Conservation (phyloP, 2,888 invertebrate species). For the Netelia fuscicornis region DNA sequence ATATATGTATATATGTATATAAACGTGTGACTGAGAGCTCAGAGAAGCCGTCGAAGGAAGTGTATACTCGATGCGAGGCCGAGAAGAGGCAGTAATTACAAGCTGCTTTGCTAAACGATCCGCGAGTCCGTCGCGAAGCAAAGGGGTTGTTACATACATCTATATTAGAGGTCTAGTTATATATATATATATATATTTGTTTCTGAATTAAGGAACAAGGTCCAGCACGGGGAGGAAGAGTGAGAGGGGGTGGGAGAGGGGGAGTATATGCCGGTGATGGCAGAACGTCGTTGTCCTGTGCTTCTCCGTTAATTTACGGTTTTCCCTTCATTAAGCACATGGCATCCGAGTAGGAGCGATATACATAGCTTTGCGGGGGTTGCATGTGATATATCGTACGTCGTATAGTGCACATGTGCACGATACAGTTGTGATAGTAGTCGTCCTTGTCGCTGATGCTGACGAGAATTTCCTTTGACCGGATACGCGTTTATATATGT, state of each 20-base stretch:
- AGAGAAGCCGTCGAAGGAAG: constrained; percentile 49
- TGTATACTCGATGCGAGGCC: constrained; percentile 33
- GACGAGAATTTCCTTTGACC: constrained; percentile 41
- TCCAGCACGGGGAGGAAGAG: constrained; percentile 2
- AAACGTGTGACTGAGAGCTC: constrained; percentile 31
- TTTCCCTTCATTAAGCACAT: constrained; percentile 53
- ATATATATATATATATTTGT: constrained; percentile 16
- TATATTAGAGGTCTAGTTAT: not conserved
- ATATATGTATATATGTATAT: not conserved
- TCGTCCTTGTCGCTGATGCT: constrained; percentile 31
- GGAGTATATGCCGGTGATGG: constrained; percentile 5
- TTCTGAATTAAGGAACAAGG: constrained; percentile 46
- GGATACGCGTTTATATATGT: no score
- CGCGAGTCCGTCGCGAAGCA: constrained; percentile 43
- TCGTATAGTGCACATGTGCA: not conserved
- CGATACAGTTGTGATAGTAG: not conserved
- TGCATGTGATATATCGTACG: constrained; percentile 10
- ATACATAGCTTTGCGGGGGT: constrained; percentile 13
- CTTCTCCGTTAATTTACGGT: constrained; percentile 56
- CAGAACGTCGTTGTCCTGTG: constrained; percentile 38
- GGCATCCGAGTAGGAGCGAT: constrained; percentile 24
- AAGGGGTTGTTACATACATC: constrained; percentile 11
- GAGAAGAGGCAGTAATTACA: constrained; percentile 59
- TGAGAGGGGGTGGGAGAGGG: constrained; percentile 9
- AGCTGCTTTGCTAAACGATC: constrained; percentile 64